Base-by-base conservation (phyloP, 2,888 invertebrate species). In the Augochlorella aurata region DNA sequence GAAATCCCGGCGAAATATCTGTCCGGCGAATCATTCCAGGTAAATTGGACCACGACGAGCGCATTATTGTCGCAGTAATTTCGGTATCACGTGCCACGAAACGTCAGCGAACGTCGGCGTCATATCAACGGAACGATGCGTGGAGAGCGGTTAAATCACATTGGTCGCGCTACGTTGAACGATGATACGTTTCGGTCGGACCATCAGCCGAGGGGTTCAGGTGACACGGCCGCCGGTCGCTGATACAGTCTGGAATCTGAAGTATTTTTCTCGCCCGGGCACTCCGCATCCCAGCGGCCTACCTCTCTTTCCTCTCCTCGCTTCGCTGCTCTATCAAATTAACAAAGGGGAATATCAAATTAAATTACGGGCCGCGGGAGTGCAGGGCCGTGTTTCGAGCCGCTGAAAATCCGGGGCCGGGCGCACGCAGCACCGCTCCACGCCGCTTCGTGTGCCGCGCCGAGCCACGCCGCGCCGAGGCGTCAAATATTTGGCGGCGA, bases 301-400 rank as follows among this genome's bases (percentile, higher is more conserved):
- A 63, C 29, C 78, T 49, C 65, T 52, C 61, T 67, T 44, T 70
- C 54, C 79, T 65, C 73, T 50, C 65, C 49, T 14, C 77, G 49
- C 66, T 67, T 73, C 71, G 70, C 71, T 77, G 78, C 82, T 86
- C 87, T 88, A 88, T 88, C 88, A 79, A 88, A 88, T 88, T 88
- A 88, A 90, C 90, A 91, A 90, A 91, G 90, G 88, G 89, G 89
- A 88, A 90, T 91, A 90, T 91, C 90, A 89, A 91, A 91, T 91
- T 90, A 89, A 90, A 91, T 90, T 91, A 89, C 89, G 85, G 76
- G 74, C 45, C 58, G 58, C 24, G 75, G 83, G 84, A 58, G 74
- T 21, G 74, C 69, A 50, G 74, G 54, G 75, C n/a, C 70, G 88
- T 81, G 79, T 76, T 87, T 82, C 82, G 73, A 18, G 38, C 74